Percentiles rank a stretch among this genome's conserved stretches.
These are phyloP conservation scores for Rhineura floridana DNA, from an alignment of 2,113 vertebrate species.

Conservation along the genomic window DNA sequence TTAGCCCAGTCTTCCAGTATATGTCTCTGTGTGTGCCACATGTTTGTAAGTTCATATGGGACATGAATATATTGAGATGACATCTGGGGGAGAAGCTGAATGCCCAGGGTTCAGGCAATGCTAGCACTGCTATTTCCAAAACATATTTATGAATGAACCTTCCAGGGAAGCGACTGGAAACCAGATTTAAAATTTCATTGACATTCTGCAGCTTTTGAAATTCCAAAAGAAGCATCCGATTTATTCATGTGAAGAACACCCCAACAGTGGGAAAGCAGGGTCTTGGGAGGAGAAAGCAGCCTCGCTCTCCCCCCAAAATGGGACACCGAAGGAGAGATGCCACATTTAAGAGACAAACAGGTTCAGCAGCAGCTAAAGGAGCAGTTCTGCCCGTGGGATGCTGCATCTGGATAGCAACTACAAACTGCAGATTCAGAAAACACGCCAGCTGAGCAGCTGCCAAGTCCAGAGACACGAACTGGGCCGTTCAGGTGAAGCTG, in stretches of 20 bases:
- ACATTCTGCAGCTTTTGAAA: conserved; percentile 20
- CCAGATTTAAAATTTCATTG: conserved; percentile 1
- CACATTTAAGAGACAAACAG: background rate
- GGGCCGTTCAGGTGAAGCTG: background rate
- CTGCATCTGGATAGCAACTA: conserved; percentile 23
- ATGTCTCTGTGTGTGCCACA: no score
- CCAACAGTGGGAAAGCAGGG: background rate
- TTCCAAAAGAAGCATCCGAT: conserved; percentile 8
- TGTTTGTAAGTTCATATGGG: conserved; percentile 28
- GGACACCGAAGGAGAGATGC: background rate
- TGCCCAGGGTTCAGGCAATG: background rate
- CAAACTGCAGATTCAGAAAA: conserved; percentile 8
- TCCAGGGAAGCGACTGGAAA: background rate
- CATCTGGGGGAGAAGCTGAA: background rate
- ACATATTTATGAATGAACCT: background rate
- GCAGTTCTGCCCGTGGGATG: background rate
- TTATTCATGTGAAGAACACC: conserved; percentile 32
- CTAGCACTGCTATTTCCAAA: background rate
- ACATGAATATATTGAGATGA: background rate
- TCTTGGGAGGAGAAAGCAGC: background rate
- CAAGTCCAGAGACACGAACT: background rate
- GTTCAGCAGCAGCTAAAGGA: conserved; percentile 35
- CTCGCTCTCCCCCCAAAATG: background rate
- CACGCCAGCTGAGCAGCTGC: background rate
- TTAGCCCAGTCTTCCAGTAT: background rate